Evolutionary conservation across 2,113 vertebrate genomes (phyloP), one percentile per base, ranked within the genome.

Genomic region (Anthoscopus minutus): DNA sequence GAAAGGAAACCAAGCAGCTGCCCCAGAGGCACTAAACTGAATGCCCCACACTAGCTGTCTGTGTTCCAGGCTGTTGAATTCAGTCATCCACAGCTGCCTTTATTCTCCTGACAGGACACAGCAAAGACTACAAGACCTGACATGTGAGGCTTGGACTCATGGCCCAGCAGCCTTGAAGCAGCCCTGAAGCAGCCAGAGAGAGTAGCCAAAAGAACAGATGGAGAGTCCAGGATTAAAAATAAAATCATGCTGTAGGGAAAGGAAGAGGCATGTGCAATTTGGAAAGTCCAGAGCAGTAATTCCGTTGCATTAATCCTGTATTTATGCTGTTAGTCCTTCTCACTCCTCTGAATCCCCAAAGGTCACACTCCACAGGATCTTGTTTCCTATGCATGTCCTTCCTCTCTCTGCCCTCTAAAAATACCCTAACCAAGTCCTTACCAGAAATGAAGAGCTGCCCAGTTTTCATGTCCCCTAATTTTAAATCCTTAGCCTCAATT

Each of bases 131-230:
- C 4, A 20, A 96, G 77, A 92, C 67, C 92, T 97, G 95, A 96
- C 8, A 0, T 69, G 81, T 80, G 67, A 93, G 73, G 83, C 96
- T 78, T 11, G 45, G 73, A 91, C 92, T 92, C 87, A 80, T 61
- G 70, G 82, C 92, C 83, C 53, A 86, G 89, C 62, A 78, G 83
- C 94, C 95, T 90, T 76, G 48, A 93, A 97, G 94, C 93, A 93
- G 92, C 91, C 62, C 94, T 91, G 89, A 94, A 92, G 95, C 94
- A 95, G 92, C 62, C 94, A 94, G 93, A 97, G 77, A 95, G 73
- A 96, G 93, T 72, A 94, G 97, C 93, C 93, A 93, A 58, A 94
- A 81, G 96, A 92, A 93, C 92, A 90, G 91, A 93, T 86, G 92
- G 91, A 95, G 70, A 86, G 48, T 54, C 47, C 88, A 89, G 89